A percentile compares a stretch with the other conserved stretches of the same genome.
Conservation (phyloP, 2,113 vertebrate genomes). For the Campylomormyrus tamandua region DNA sequence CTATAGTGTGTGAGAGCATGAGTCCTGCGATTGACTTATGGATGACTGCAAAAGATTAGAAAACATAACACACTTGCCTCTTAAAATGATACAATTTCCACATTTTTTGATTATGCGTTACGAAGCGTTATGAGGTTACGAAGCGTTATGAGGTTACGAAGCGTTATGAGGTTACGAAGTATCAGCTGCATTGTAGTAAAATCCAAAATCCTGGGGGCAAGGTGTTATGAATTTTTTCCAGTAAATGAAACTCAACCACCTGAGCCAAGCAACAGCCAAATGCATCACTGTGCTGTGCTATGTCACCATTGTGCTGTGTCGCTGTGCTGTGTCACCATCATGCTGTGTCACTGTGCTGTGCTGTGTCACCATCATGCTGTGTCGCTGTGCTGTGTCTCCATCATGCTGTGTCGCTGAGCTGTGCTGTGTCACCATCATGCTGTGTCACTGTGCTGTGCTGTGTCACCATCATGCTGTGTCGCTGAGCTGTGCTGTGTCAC, state of each 20-base stretch:
- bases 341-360: neutral
- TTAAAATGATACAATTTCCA: neutral
- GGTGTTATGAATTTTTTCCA: neutral
- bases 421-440: neutral
- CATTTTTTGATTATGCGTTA: neutral
- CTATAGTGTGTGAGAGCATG: neutral
- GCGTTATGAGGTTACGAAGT: neutral
- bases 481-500: neutral
- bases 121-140: neutral
- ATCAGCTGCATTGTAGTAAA: neutral
- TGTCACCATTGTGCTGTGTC: neutral
- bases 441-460: neutral
- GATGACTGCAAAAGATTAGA: neutral
- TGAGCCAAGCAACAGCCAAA: neutral
- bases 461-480: neutral
- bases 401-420: neutral
- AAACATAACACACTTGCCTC: neutral
- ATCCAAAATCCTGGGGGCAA: neutral
- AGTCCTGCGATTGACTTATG: neutral
- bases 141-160: neutral
- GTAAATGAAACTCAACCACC: neutral
- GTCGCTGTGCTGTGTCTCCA: neutral
- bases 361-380: neutral
- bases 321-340: neutral
- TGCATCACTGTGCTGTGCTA: neutral